Conservation (phyloP, 2,797 vertebrate genomes). For the Anguilla obscura region DNA sequence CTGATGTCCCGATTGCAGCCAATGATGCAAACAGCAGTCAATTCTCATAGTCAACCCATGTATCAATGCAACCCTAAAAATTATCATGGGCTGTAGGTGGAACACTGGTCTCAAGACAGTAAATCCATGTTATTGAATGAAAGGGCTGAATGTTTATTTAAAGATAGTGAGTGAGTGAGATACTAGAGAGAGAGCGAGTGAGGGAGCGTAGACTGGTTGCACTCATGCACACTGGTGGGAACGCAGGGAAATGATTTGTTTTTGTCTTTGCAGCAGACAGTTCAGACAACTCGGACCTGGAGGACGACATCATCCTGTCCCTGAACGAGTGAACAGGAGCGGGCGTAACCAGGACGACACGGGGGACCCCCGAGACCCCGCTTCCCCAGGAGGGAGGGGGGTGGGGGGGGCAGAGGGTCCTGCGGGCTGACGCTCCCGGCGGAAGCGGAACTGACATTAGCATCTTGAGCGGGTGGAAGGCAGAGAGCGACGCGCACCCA, state of each 20-base stretch:
- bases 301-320: slow-evolving; percentile 97
- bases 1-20: too few species aligned
- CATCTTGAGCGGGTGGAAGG: not conserved
- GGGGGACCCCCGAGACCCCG: slow-evolving; percentile 33
- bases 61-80: too few species aligned
- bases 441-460: not conserved
- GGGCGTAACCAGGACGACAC: not conserved
- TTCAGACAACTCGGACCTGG: slow-evolving; percentile 94
- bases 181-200: too few species aligned
- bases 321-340: slow-evolving; percentile 72
- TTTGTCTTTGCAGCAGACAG: slow-evolving; percentile 80
- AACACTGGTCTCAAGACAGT: too few species aligned
- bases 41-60: too few species aligned
- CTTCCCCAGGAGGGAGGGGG: not conserved
- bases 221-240: too few species aligned
- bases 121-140: too few species aligned
- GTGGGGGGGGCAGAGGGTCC: slow-evolving; percentile 7
- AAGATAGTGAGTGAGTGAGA: too few species aligned
- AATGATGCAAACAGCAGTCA: too few species aligned
- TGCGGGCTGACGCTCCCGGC: slow-evolving; percentile 24
- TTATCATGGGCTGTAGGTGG: too few species aligned
- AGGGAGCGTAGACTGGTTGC: too few species aligned
- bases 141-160: too few species aligned
- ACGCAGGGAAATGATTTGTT: slow-evolving; percentile 26
- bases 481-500: not conserved